phyloP scores from a whole-genome alignment of 2,113 vertebrate species.

The human (Homo sapiens) region DNA sequence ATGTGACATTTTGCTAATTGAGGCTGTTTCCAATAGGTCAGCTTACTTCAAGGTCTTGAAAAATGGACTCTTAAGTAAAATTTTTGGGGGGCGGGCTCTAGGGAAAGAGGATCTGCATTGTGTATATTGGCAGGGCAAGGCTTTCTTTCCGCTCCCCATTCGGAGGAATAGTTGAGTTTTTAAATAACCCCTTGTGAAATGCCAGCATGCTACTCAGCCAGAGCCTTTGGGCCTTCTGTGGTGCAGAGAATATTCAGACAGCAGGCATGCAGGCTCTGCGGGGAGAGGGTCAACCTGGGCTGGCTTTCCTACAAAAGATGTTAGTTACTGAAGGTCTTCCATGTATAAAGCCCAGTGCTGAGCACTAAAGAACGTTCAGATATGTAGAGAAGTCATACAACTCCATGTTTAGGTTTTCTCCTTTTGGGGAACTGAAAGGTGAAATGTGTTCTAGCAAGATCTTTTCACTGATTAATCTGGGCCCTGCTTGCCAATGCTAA shows the following conservation, averaged over 20 bases:
- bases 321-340: background rate
- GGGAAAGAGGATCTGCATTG: background rate
- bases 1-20: slow-evolving; percentile 3
- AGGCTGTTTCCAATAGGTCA: background rate
- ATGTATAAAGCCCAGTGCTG: background rate
- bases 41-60: slow-evolving; percentile 38
- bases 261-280: no score
- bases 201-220: background rate
- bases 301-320: background rate
- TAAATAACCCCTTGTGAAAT: background rate
- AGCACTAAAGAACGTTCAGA: background rate
- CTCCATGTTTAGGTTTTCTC: background rate
- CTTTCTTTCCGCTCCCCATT: background rate
- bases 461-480: background rate
- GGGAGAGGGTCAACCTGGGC: background rate
- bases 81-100: background rate
- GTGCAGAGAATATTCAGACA: background rate
- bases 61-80: background rate
- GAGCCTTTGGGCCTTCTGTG: background rate
- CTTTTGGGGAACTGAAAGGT: background rate
- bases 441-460: background rate
- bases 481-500: background rate
- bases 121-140: background rate
- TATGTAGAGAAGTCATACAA: background rate
- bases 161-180: background rate